Evolutionary conservation across 2,888 invertebrate genomes (phyloP), one percentile per base, ranked within the genome.

Genomic region (Hecatera dysodea): DNA sequence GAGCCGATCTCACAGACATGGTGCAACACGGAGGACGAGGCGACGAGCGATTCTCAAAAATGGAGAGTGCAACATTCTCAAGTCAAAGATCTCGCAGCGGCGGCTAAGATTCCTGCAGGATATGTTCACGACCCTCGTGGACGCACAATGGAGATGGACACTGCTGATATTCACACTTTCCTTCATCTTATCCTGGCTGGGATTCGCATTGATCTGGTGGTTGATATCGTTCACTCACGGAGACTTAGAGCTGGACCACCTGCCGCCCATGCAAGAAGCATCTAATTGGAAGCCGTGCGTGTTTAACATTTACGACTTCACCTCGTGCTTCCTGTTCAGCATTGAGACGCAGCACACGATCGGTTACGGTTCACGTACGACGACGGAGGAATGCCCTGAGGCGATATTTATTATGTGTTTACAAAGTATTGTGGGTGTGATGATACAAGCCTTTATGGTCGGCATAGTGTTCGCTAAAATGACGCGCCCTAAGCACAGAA

Each of bases 61-160:
- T 96, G 99, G 99, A 60, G 99, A 99, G 90, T 99, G 99, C 95
- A 99, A 99, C 94, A 98, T 99, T 73, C 97, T 98, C 84, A 99
- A 99, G 92, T 98, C 99, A 75, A 96, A 97, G 88, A 97, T 99
- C 89, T 98, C 98, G 60, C 98, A 98, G 85, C 96, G 98, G 53
- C 96, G 98, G 55, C 90, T 98, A 76, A 97, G 98, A 56, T 98
- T 97, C 88, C 96, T 98, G 63, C 97, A 98, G 90, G 98, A 98
- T 91, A 97, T 98, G 87, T 98, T 98, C 93, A 98, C 98, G 36
- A 98, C 98, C 0, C 96, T 99, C 87, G 98, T 99, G 82, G 99
- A 99, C 91, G 97, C 98, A 24, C 98, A 98, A 92, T 99, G 99
- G 99, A 97, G 98, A 72, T 99, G 98, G 97, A 99, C 99, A 61